These are phyloP conservation scores for Homalodisca vitripennis DNA, from an alignment of 1,140 invertebrate genomes.

Conservation along the genomic window DNA sequence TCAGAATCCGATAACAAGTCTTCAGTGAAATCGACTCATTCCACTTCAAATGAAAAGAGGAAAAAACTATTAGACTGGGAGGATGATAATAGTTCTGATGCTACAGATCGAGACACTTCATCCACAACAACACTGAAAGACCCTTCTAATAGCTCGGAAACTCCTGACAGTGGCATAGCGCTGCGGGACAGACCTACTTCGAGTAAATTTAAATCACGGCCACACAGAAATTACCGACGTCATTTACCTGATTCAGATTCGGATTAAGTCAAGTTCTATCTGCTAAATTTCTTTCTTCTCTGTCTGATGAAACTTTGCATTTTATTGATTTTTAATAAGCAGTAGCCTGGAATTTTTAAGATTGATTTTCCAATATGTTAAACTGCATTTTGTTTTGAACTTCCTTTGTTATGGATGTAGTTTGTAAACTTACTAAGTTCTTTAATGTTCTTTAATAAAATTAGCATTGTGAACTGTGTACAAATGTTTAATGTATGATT, in stretches of 20 bases:
- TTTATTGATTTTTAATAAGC: no score
- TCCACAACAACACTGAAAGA: neutral
- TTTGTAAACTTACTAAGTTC: no score
- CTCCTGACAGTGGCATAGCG: conserved; percentile 27
- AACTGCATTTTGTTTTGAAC: no score
- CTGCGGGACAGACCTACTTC: conserved; percentile 19
- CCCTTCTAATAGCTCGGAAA: conserved; percentile 28
- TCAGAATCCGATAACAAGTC: conserved; percentile 14
- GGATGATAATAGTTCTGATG: neutral
- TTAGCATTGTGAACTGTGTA: no score
- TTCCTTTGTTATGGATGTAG: no score
- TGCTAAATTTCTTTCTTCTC: no score
- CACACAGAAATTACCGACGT: conserved; percentile 26
- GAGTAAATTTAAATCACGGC: conserved; percentile 20
- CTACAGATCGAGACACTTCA: neutral
- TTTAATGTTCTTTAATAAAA: no score
- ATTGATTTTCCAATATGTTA: no score
- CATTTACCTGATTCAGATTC: conserved; percentile 20
- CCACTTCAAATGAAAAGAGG: neutral
- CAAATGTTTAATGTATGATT: no score
- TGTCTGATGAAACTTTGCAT: no score
- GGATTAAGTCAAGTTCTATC: no score
- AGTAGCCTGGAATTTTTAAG: no score
- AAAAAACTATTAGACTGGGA: neutral
- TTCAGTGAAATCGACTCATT: neutral